phyloP scores from a whole-genome alignment of 2,113 vertebrate genomes.

The Pygoscelis adeliae region DNA sequence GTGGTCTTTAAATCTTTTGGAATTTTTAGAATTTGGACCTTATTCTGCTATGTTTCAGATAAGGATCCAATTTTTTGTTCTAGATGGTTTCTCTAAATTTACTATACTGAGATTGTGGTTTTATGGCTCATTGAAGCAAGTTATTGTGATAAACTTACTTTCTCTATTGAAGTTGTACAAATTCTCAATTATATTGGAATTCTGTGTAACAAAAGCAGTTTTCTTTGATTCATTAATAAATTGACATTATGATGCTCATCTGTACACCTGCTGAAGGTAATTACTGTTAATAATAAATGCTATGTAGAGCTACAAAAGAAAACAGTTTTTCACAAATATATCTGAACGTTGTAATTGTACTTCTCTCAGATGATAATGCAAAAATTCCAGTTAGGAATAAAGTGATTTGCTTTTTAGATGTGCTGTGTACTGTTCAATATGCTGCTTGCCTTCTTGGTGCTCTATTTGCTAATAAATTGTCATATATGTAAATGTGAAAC shows the following conservation, averaged over 20 bases:
- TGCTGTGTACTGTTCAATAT: not conserved
- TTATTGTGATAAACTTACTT: not conserved
- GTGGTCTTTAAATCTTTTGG: not conserved
- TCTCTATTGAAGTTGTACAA: not conserved
- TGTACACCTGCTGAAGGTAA: not conserved
- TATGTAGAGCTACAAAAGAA: not conserved
- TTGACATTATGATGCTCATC: not conserved
- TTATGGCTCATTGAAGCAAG: not conserved
- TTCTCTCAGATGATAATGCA: not conserved
- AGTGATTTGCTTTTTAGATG: not conserved
- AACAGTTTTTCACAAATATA: not conserved
- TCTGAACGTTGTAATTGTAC: not conserved
- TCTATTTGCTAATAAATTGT: not conserved
- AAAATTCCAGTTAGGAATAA: not conserved
- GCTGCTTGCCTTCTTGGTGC: not conserved
- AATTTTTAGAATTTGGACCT: not conserved
- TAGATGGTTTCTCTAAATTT: not conserved
- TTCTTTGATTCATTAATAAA: not conserved
- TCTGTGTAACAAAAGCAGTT: not conserved
- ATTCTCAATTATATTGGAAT: not conserved
- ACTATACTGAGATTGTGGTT: not conserved
- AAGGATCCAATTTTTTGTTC: not conserved
- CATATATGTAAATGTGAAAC: not conserved
- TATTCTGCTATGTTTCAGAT: not conserved
- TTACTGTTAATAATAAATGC: not conserved